phyloP scores from a whole-genome alignment of 1,140 invertebrate species.

The Geopemphigus sp. region DNA sequence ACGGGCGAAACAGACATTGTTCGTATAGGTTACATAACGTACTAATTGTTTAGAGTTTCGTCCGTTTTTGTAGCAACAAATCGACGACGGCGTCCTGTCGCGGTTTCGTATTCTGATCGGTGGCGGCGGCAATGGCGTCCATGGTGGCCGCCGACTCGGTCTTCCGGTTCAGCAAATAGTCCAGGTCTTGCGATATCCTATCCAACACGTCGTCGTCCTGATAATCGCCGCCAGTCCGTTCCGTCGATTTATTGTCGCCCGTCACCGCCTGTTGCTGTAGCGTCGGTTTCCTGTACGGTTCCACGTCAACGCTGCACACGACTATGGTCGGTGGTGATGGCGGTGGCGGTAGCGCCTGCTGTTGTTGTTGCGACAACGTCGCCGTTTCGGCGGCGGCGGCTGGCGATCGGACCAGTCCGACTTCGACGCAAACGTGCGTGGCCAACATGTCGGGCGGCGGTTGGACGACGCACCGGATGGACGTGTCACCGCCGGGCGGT shows the following conservation, averaged over 20 bases:
- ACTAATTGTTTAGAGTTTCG: not conserved
- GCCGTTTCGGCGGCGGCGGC: slow-evolving; percentile 1
- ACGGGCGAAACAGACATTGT: too few species aligned
- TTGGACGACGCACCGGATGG: slow-evolving; percentile 34
- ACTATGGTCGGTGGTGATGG: slow-evolving; percentile 52
- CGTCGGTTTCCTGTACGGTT: slow-evolving; percentile 50
- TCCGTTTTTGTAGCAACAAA: not conserved
- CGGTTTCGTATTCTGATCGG: not conserved
- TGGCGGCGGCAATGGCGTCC: not conserved
- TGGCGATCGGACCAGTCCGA: slow-evolving; percentile 52
- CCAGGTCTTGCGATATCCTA: slow-evolving; percentile 71
- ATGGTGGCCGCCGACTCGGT: not conserved
- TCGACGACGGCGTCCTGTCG: too few species aligned
- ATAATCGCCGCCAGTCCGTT: slow-evolving; percentile 50
- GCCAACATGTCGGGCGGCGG: slow-evolving; percentile 53
- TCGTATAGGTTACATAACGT: too few species aligned
- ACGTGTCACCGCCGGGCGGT: not conserved
- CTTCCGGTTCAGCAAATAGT: slow-evolving; percentile 69
- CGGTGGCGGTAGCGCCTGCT: too few species aligned
- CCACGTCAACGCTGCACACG: slow-evolving; percentile 55
- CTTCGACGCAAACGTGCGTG: slow-evolving; percentile 54
- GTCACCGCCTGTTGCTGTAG: not conserved
- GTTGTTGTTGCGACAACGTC: too few species aligned
- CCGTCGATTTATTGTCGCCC: not conserved
- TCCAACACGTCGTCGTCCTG: slow-evolving; percentile 63